phyloP scores from a whole-genome alignment of 2,113 vertebrate genomes.

The Xiphias gladius region DNA sequence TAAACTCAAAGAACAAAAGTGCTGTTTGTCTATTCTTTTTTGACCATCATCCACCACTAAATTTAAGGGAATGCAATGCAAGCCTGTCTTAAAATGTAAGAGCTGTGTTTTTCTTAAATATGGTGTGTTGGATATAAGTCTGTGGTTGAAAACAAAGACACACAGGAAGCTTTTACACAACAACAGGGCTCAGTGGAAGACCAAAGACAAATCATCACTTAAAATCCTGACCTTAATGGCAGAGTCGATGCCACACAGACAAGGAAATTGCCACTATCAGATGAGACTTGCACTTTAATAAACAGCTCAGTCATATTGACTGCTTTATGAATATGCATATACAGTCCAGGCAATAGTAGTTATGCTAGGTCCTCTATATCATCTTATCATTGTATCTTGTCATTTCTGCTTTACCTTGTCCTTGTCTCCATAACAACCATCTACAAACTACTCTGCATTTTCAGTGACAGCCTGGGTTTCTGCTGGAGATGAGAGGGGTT shows the following conservation, averaged over 20 bases:
- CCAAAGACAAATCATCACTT: slow-evolving; percentile 63
- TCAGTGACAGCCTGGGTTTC: not conserved
- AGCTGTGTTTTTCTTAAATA: slow-evolving; percentile 58
- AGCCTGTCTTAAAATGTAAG: slow-evolving; percentile 32
- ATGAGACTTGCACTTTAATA: slow-evolving; percentile 7
- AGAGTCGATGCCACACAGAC: slow-evolving; percentile 33
- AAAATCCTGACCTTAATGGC: slow-evolving; percentile 34
- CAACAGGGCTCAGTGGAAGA: slow-evolving; percentile 53
- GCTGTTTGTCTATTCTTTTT: slow-evolving; percentile 17
- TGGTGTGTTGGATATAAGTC: slow-evolving; percentile 30
- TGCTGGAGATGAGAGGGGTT: not conserved
- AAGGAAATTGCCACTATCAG: not conserved
- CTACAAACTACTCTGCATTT: slow-evolving; percentile 14
- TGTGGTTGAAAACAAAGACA: slow-evolving; percentile 46
- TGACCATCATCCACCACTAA: not conserved
- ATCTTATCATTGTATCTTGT: slow-evolving; percentile 2
- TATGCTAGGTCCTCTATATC: not conserved
- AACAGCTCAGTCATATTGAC: not conserved
- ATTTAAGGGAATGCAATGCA: slow-evolving; percentile 1
- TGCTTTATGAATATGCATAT: slow-evolving; percentile 7
- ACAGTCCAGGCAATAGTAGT: not conserved
- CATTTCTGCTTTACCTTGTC: slow-evolving; percentile 1
- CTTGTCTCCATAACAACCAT: slow-evolving; percentile 36
- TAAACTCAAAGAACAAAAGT: not conserved
- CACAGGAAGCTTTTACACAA: slow-evolving; percentile 62